Evolutionary conservation across 2,888 invertebrate species (phyloP).

Genomic region (Ferrisia virgata): DNA sequence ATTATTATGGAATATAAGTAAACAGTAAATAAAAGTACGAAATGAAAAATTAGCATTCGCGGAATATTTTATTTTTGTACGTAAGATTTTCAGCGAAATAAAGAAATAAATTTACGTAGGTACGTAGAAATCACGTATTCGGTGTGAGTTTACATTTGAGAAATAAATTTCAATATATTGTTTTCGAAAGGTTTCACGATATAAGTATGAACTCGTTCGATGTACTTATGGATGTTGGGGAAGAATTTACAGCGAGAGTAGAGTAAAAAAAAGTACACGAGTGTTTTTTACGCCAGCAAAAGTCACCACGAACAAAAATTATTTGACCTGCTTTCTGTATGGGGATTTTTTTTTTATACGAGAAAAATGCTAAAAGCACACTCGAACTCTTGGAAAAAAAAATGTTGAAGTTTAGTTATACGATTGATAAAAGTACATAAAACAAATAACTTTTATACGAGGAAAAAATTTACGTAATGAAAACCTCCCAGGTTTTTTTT

Average conservation of each 20-base stretch:
- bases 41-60: background rate
- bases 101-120: background rate
- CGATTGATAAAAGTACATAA: background rate
- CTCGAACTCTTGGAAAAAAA: background rate
- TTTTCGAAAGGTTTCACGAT: background rate
- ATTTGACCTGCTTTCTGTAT: background rate
- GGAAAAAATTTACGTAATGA: background rate
- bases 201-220: background rate
- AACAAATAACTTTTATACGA: background rate
- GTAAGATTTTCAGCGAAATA: background rate
- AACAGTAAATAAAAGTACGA: background rate
- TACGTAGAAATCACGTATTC: background rate
- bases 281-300: background rate
- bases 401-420: background rate
- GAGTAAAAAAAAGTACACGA: background rate
- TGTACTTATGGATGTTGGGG: background rate
- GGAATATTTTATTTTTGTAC: background rate
- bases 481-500: too few species aligned
- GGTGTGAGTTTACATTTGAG: background rate
- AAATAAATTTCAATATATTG: slow-evolving; percentile 17
- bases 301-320: background rate
- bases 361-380: background rate
- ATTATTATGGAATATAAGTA: background rate
- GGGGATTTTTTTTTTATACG: background rate
- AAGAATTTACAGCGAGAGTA: background rate